Evolutionary conservation across 2,113 vertebrate species (phyloP).

Genomic region (Brachyhypopomus occidentalis): DNA sequence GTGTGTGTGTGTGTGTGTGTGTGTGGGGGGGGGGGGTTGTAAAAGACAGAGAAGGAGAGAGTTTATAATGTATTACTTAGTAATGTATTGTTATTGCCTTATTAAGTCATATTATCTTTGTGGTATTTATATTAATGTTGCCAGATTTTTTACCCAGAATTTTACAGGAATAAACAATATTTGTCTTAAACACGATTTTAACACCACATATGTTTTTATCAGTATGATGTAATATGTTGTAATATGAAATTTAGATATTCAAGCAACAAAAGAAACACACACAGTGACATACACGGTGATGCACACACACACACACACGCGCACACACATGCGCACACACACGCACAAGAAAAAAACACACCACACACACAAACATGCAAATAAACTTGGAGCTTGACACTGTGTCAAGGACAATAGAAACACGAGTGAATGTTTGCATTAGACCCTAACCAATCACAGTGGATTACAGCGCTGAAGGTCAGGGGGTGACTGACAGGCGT

Average conservation of each 20-base stretch:
- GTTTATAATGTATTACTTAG: conserved; percentile 42
- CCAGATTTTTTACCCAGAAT: not conserved
- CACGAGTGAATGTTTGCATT: not conserved
- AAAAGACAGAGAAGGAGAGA: not conserved
- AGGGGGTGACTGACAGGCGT: conserved; percentile 27
- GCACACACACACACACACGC: not conserved
- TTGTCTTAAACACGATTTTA: not conserved
- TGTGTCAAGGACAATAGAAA: conserved; percentile 11
- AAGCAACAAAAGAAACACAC: not conserved
- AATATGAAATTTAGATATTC: not conserved
- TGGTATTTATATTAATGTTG: conserved; percentile 31
- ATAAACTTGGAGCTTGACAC: not conserved
- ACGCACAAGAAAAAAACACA: not conserved
- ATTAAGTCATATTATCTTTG: conserved; percentile 31
- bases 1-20: not conserved
- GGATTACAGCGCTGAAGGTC: conserved; percentile 19
- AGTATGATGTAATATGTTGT: not conserved
- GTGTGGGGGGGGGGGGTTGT: conserved; percentile 1
- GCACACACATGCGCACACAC: no score
- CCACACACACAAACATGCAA: not conserved
- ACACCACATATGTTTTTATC: not conserved
- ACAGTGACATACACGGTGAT: not conserved
- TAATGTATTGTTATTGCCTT: conserved; percentile 43
- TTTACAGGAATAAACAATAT: not conserved
- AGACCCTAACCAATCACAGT: conserved; percentile 12